Percentiles rank a stretch among this genome's conserved stretches.
phyloP scores from a whole-genome alignment of 1,140 invertebrate genomes.

The Solenopsis invicta region DNA sequence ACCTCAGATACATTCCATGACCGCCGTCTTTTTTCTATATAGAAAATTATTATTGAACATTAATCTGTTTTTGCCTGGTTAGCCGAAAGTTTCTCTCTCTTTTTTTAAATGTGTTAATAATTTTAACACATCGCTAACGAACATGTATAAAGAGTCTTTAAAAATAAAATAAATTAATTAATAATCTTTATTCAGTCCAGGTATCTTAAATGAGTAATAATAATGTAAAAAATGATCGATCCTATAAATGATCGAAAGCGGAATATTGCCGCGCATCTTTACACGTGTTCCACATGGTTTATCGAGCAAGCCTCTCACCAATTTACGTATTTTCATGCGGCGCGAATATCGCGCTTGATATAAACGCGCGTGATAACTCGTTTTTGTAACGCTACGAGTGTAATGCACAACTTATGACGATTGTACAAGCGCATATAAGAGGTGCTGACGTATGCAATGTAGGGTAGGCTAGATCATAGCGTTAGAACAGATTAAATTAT shows the following conservation, averaged over 20 bases:
- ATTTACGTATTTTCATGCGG: not conserved
- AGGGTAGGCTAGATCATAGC: slow-evolving; percentile 21
- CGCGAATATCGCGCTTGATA: not conserved
- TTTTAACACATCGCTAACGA: no score
- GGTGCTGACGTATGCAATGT: slow-evolving; percentile 1
- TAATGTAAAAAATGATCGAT: not conserved
- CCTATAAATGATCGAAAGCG: not conserved
- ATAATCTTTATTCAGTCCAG: no score
- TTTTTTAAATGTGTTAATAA: no score
- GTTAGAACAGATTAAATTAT: slow-evolving; percentile 49
- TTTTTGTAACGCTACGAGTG: not conserved
- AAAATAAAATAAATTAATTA: no score
- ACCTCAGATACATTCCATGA: no score
- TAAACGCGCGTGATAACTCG: not conserved
- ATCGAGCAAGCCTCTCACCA: not conserved
- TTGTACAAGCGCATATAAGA: slow-evolving; percentile 8
- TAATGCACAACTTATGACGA: slow-evolving; percentile 19
- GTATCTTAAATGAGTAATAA: not conserved
- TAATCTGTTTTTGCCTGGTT: no score
- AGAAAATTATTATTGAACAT: no score
- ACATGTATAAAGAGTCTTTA: no score
- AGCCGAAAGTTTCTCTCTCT: no score
- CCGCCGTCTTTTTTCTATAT: no score
- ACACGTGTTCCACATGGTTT: no score
- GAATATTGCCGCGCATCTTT: not conserved